Evolutionary conservation across 2,113 vertebrate genomes (phyloP).

Genomic region (Gymnobelideus leadbeateri): DNA sequence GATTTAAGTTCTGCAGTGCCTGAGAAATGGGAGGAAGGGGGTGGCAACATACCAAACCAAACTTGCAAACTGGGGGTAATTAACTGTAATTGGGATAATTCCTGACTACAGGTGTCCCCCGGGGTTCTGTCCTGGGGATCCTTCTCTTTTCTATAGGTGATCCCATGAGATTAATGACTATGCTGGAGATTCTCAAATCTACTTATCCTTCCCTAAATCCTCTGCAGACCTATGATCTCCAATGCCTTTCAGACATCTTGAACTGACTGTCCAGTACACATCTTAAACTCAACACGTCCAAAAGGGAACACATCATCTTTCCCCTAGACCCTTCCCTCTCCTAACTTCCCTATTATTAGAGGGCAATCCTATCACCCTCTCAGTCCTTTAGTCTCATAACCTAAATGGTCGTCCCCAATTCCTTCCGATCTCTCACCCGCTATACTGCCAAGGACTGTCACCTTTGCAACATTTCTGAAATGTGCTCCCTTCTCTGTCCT

Average conservation of each 20-base stretch:
- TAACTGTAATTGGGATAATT: background rate
- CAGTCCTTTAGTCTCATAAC: no score
- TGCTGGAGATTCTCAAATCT: background rate
- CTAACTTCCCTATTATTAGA: background rate
- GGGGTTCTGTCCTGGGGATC: background rate
- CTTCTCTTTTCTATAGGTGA: background rate
- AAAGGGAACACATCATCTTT: background rate
- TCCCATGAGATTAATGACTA: no score
- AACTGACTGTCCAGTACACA: background rate
- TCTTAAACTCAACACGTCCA: background rate
- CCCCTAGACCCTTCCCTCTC: background rate
- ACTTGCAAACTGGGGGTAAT: background rate
- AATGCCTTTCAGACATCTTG: background rate
- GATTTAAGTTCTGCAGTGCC: background rate
- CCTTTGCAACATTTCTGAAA: background rate
- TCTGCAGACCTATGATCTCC: background rate
- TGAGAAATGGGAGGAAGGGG: background rate
- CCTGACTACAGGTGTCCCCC: background rate
- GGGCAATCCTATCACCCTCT: no score
- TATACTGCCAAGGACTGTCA: background rate
- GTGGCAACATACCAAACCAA: background rate
- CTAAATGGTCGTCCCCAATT: background rate
- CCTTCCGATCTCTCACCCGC: background rate
- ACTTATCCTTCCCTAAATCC: background rate
- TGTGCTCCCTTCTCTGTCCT: background rate